Conservation (phyloP, 2,113 vertebrate genomes). For the Micronycteris hirsuta region DNA sequence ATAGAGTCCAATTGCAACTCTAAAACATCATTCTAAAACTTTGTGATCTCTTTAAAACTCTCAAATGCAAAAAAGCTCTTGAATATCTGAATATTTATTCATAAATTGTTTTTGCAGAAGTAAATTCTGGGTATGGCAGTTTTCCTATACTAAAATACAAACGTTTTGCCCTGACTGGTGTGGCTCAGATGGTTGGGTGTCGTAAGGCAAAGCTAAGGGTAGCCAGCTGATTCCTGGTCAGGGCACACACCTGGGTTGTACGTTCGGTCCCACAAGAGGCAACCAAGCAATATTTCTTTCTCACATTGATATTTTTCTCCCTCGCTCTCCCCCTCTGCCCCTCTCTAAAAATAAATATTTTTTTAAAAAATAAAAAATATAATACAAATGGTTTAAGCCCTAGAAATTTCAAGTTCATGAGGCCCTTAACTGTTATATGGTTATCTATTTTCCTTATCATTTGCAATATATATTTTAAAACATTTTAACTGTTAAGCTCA, state of each 20-base stretch:
- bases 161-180: neutral
- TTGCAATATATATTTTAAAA: neutral
- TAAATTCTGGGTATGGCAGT: neutral
- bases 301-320: too few species aligned
- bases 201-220: too few species aligned
- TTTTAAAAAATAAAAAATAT: too few species aligned
- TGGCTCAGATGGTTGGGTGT: too few species aligned
- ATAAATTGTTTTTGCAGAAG: neutral
- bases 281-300: too few species aligned
- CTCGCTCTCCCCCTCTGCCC: too few species aligned
- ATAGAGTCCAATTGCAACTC: neutral
- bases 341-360: too few species aligned
- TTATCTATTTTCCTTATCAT: neutral
- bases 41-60: neutral
- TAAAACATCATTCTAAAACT: neutral
- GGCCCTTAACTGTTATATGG: neutral
- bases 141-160: neutral
- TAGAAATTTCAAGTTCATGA: conserved; percentile 6
- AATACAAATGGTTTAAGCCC: neutral
- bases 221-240: too few species aligned
- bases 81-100: neutral
- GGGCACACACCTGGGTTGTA: too few species aligned
- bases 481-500: neutral
- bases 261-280: too few species aligned
- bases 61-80: neutral